Evolutionary conservation across 2,113 vertebrate species (phyloP), one percentile per base, ranked within the genome.

Genomic region (Ptychochromis oligacanthus): DNA sequence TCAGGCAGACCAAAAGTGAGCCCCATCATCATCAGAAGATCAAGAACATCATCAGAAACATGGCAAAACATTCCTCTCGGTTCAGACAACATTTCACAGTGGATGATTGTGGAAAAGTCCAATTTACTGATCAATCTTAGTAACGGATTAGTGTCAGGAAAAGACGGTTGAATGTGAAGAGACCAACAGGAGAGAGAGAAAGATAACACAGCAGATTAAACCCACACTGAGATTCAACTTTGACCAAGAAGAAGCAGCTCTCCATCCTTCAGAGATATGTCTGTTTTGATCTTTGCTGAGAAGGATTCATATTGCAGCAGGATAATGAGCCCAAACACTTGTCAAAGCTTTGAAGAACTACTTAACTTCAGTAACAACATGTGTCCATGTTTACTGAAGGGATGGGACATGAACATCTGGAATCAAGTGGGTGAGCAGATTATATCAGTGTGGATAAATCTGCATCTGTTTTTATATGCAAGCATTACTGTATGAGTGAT

Each of bases 71-170:
- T 22, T 70, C 0, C 65, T 49, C 40, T 4, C 38, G 5, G 64
- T 38, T 46, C 13, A 24, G 11, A 22, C n/a, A 4, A 17, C 15
- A 17, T 49, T 3, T 46, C 43, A 52, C 65, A 0, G 65, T 31
- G 24, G 31, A n/a, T 10, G 31, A n/a, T 6, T 7, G 60, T n/a
- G 31, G 24, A 52, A 49, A 70, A 70, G 65, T 0, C 11, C 5
- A 6, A 7, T 36, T 62, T 61, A 18, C 31, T 36, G 15, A 12
- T 49, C 40, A 28, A 70, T 28, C 40, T 11, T 7, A 18, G 46
- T 43, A 13, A 43, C 15, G 22, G 0, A 20, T 70, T 49, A 0
- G 10, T 28, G 65, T 12, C 43, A 28, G 65, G 28, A 70, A 20
- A 8, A 49, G 40, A 5, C 5, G 49, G 18, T 7, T 54, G 52